Base-by-base conservation (phyloP, 92 coral and sea anemone species). In the Hydrozoanthus gracilis region DNA sequence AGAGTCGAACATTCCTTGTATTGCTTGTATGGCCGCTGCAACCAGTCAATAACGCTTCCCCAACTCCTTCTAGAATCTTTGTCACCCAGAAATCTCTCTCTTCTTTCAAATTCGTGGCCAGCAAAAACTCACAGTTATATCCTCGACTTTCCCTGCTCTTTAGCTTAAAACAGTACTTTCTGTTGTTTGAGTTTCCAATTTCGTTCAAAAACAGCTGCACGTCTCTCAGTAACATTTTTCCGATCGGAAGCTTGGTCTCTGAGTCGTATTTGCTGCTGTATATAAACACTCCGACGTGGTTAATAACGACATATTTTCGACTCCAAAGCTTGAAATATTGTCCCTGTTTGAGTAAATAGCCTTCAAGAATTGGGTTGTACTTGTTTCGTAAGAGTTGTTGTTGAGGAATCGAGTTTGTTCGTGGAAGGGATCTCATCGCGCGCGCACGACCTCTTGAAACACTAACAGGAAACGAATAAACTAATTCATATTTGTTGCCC, bases 321-420 rank as follows among this genome's bases (percentile, higher is more conserved):
- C 85, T 80, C 85, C 85, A 80, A 65, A 80, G 85, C 17, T 80
- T 80, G 46, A 80, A 80, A 66, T 80, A 80, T 80, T 80, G 85
- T 47, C 85, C 85, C 13, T 80, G 85, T 65, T 80, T 80, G 85
- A 80, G 85, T 64, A 80, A 8, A 80, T 80, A 80, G 47, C 85
- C 85, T 48, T 80, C 85, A 5, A 80, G 85, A 47, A 80, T 80
- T 8, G 85, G 61, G 49, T 65, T 80, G 20, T 80, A 80, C 54
- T 66, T 80, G 85, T 80, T 80, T 48, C 58, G 27, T 39, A 48
- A 60, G 4, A 45, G 12, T 15, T 79, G 56, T 66, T 60, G 84
- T 61, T 8, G 50, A 3, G 71, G 73, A 35, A 3, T n/a, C 16
- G 35, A 47, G n/a, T 10, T 8, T 3, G 85, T 18, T 16, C 58